These are phyloP conservation scores for Brachionus asplanchnoidis DNA, from an alignment of 1,140 invertebrate genomes.

Conservation along the genomic window DNA sequence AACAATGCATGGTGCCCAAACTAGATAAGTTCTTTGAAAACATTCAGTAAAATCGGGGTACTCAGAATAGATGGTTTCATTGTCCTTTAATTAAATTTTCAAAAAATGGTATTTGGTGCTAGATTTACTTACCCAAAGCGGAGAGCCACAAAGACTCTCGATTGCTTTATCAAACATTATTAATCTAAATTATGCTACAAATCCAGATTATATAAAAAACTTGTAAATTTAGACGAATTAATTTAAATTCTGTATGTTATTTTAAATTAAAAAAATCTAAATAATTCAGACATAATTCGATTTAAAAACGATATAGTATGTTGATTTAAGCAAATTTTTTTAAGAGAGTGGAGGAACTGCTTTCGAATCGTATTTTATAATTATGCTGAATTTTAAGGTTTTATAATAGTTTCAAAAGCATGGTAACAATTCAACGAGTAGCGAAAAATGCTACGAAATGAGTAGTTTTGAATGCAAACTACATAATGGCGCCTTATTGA, in stretches of 20 bases:
- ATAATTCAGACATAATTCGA: background rate
- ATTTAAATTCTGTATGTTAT: background rate
- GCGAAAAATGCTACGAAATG: background rate
- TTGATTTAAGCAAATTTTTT: background rate
- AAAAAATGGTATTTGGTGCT: background rate
- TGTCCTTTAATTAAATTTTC: background rate
- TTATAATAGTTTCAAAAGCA: background rate
- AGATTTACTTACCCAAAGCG: background rate
- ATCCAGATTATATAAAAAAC: background rate
- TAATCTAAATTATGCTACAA: background rate
- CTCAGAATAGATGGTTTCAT: slow-evolving; percentile 9
- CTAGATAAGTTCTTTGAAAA: slow-evolving; percentile 12
- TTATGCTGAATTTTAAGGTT: background rate
- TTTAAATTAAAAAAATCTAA: background rate
- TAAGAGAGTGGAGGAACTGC: background rate
- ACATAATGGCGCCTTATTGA: background rate
- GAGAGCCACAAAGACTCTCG: background rate
- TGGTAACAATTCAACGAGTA: background rate
- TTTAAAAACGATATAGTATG: background rate
- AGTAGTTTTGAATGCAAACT: background rate
- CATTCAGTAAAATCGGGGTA: slow-evolving; percentile 38
- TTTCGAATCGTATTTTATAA: background rate
- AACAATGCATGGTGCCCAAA: slow-evolving; percentile 7
- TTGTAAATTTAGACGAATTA: background rate
- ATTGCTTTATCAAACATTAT: background rate